Percentiles rank a stretch among this genome's conserved stretches.
Evolutionary conservation across 2,113 vertebrate genomes (phyloP).

Genomic region (Plotosus lineatus): DNA sequence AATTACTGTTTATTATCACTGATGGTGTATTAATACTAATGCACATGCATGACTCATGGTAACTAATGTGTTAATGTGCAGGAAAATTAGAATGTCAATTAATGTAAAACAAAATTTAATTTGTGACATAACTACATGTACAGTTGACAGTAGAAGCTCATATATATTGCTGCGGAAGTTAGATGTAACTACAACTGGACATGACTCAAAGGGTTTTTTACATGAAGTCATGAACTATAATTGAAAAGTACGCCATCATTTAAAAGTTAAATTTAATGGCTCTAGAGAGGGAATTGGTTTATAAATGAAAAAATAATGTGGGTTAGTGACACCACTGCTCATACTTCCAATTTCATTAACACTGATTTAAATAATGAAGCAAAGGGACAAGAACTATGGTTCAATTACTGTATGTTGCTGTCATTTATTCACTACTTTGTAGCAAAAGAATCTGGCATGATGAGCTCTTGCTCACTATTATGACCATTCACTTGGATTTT

Average conservation of each 20-base stretch:
- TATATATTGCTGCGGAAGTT: too few relatives aligned
- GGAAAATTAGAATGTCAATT: too few relatives aligned
- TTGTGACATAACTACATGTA: too few relatives aligned
- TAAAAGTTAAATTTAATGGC: conserved; percentile 8
- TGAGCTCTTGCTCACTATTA: neutral
- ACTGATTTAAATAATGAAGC: neutral
- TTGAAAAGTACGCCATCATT: conserved; percentile 10
- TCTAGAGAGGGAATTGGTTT: conserved; percentile 21
- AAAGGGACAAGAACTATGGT: neutral
- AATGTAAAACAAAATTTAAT: too few relatives aligned
- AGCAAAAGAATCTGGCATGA: neutral
- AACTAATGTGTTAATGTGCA: neutral
- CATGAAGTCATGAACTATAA: conserved; percentile 8
- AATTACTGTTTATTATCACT: neutral
- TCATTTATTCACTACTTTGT: conserved; percentile 1
- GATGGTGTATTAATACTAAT: neutral
- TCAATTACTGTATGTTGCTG: neutral
- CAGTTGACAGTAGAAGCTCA: too few relatives aligned
- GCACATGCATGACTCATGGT: too few relatives aligned
- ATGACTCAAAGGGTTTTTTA: conserved; percentile 5
- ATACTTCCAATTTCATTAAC: conserved; percentile 26
- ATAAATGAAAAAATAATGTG: conserved; percentile 33
- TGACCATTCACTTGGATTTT: neutral
- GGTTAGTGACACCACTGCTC: conserved; percentile 20
- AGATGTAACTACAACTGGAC: conserved; percentile 9